Evolutionary conservation across 2,888 invertebrate species (phyloP).

Genomic region (Napeogenes inachia): DNA sequence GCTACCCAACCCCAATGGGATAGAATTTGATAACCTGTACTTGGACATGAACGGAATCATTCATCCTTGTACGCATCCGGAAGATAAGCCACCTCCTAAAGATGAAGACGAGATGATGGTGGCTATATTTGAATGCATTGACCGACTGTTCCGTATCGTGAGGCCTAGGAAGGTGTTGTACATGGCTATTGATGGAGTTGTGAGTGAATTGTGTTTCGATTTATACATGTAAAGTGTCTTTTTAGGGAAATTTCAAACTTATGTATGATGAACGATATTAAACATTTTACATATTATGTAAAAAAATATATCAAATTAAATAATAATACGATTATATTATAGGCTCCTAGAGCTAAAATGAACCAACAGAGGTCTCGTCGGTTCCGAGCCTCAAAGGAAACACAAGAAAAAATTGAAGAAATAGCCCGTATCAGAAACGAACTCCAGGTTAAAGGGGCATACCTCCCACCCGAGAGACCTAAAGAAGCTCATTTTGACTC

Average conservation of each 20-base stretch:
- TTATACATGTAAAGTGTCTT: slow-evolving; percentile 6
- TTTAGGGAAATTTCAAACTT: not conserved
- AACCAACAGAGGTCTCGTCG: slow-evolving; percentile 98
- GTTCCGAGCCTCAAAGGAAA: slow-evolving; percentile 97
- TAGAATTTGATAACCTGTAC: slow-evolving; percentile 99
- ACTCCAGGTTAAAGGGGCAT: slow-evolving; percentile 82
- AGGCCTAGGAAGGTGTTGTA: slow-evolving; percentile 95
- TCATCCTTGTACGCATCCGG: slow-evolving; percentile 99
- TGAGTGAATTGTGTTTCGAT: slow-evolving; percentile 56
- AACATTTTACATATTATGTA: not conserved
- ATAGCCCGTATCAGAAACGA: slow-evolving; percentile 88
- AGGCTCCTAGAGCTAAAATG: slow-evolving; percentile 99
- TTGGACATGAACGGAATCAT: slow-evolving; percentile 99
- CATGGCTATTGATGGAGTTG: slow-evolving; percentile 99
- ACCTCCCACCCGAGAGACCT: slow-evolving; percentile 90
- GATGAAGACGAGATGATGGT: slow-evolving; percentile 99
- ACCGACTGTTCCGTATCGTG: slow-evolving; percentile 94
- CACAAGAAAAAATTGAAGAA: slow-evolving; percentile 91
- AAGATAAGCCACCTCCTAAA: slow-evolving; percentile 97
- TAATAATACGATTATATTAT: slow-evolving; percentile 17
- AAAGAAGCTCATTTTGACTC: slow-evolving; percentile 98
- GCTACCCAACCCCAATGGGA: slow-evolving; percentile 95
- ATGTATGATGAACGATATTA: not conserved
- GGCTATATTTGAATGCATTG: slow-evolving; percentile 99
- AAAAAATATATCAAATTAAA: not conserved